Evolutionary conservation across 2,113 vertebrate genomes (phyloP), one percentile per base, ranked within the genome.

Genomic region (Phyllopteryx taeniolatus): DNA sequence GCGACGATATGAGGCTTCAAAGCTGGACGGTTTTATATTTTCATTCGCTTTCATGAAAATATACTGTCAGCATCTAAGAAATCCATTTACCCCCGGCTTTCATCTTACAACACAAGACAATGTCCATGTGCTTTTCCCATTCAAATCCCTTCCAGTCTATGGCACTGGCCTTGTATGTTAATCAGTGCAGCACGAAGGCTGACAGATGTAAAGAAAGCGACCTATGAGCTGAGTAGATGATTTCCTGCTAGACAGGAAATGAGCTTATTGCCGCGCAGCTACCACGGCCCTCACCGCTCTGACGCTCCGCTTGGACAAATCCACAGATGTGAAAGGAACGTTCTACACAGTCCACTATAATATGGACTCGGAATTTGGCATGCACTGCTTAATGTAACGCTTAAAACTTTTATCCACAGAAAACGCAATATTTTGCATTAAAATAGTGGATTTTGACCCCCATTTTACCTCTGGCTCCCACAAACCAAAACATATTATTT

Each of bases 231-330:
- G 65, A 65, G 0, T 60, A 82, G 77, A 86, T 87, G 86, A 86
- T 77, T 79, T 65, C 59, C 68, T 54, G 77, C 63, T 56, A 78
- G 74, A 77, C 75, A 82, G 67, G 70, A 84, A 89, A 88, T 87
- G 33, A 83, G 85, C 70, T 73, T 76, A 81, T 80, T 77, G 70
- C 82, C 65, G 42, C 72, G 56, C 57, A 80, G 71, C 60, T 35
- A 0, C 71, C 69, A 70, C 77, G 69, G 42, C 56, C 22, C 53
- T 47, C 83, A 43, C 62, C 46, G 76, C 79, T 81, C 67, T 42
- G 33, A 64, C 71, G 72, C 71, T 80, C 60, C 63, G 77, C 72
- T 71, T 74, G 69, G 79, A 62, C 59, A 69, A 82, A 87, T 83
- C 76, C 67, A 83, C n/a, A 6, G 8, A 15, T 47, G 43, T 6